Base-by-base conservation (phyloP, 2,797 vertebrate genomes). In the Ceryle rudis region DNA sequence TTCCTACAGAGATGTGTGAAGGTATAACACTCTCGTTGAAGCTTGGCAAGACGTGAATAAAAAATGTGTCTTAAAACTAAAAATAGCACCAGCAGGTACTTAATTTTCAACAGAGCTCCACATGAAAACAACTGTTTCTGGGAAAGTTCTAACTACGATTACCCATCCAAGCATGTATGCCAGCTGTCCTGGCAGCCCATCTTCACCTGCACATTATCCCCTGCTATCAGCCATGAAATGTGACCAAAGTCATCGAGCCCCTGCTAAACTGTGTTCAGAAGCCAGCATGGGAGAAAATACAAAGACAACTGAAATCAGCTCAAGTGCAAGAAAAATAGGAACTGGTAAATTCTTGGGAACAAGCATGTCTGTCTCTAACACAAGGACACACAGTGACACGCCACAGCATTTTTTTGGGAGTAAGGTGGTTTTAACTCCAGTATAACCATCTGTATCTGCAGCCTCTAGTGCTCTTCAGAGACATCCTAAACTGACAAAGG, bases 81-180 rank as follows among this genome's bases (percentile, higher is more conserved):
- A 14, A 18, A 0, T 4, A 42, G 54, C 62, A 9, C 21, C 65
- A 3, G 35, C 0, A 3, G 70, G 2, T 20, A 1, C n/a, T 22
- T 20, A 2, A 0, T 6, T 41, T 6, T 5, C 82, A 58, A 5
- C 55, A 1, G 55, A 39, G 46, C 0, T 20, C 46, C 94, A 47
- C 1, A 18, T 5, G 42, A 29, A 60, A 69, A 5, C 35, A 6
- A 2, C 28, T 1, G 1, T 14, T 51, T 14, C 79, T 39, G 67
- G 54, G 29, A 6, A 25, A 3, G 25, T 5, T 10, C 6, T 64
- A 86, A 35, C 84, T 11, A 18, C 26, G 25, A 2, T 47, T 33
- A 44, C 31, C 17, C 54, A n/a, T 5, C 35, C 58, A 3, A 42
- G 47, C 42, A 31, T 4, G 42, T 18, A 11, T 3, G 10, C 35